Base-by-base conservation (phyloP, 2,797 vertebrate genomes). In the Micromesistius poutassou region DNA sequence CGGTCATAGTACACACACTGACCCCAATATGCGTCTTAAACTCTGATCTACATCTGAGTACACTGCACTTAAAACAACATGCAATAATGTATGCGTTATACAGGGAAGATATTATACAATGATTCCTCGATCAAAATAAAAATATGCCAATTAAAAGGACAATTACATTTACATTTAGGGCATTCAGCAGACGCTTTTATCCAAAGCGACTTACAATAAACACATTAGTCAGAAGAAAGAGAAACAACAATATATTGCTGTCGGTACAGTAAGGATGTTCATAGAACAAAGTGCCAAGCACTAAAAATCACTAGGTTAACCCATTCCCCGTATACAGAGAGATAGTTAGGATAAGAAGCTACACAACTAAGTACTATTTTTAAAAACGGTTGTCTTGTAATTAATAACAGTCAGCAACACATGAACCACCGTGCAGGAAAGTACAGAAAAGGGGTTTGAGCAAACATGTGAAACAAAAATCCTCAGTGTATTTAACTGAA, bases 1-100 rank as follows among this genome's bases (percentile, higher is more conserved):
- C 3, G 30, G 76, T 83, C 71, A 83, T 77, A 81, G 82, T 2
- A 35, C 72, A 83, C 31, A 75, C 22, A 82, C 25, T 68, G 46
- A n/a, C 77, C 35, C 46, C 30, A 46, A n/a, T n/a, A n/a, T n/a
- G n/a, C 16, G 19, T 19, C 38, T n/a, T 50, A 42, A 42, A 12
- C 40, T 7, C 22, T 30, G 19, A 3, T 42, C 4, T 66, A 75
- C 7, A 25, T 30, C 28, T 19, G 19, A 30, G 62, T 19, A 33
- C 16, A 25, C 1, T 70, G 31, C n/a, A 66, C 55, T 66, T 2
- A 10, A 66, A n/a, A 14, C 55, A 66, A 25, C 9, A 28, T 3
- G 1, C 2, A 66, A 19, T 66, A 66, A 66, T 66, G n/a, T 66
- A 9, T 28, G 55, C n/a, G 28, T 28, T 25, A 66, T 66, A n/a